phyloP scores from a whole-genome alignment of 2,888 invertebrate genomes.

The Drosophila limbata region DNA sequence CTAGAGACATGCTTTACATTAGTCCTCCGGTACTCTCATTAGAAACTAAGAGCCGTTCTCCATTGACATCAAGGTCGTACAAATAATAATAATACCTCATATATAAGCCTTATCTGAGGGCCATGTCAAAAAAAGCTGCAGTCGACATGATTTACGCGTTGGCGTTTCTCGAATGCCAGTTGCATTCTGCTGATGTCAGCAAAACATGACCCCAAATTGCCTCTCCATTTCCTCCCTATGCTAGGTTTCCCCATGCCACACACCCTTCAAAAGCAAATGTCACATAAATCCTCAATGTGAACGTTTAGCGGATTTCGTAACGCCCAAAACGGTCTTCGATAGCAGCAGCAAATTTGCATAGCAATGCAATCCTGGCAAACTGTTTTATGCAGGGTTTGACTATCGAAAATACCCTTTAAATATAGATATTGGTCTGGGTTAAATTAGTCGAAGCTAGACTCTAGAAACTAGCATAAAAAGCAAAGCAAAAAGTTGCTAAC shows the following conservation, averaged over 20 bases:
- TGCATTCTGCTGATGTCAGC: slow-evolving; percentile 53
- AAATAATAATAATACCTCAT: slow-evolving; percentile 10
- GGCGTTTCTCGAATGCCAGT: slow-evolving; percentile 28
- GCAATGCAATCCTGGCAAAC: slow-evolving; percentile 41
- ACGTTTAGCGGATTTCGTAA: slow-evolving; percentile 34
- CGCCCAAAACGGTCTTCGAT: slow-evolving; percentile 21
- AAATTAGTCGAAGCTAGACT: background rate
- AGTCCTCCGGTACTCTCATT: background rate
- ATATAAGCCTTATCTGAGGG: slow-evolving; percentile 22
- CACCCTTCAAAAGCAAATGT: slow-evolving; percentile 16
- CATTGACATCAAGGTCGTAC: slow-evolving; percentile 9
- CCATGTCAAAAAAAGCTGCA: slow-evolving; percentile 14
- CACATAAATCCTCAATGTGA: slow-evolving; percentile 43
- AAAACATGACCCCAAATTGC: slow-evolving; percentile 72
- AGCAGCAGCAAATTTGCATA: slow-evolving; percentile 51
- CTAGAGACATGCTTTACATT: background rate
- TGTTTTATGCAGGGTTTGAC: slow-evolving; percentile 5
- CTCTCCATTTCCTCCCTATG: background rate
- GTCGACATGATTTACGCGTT: slow-evolving; percentile 55
- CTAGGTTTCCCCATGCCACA: background rate
- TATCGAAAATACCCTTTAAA: slow-evolving; percentile 23
- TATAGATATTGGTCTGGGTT: background rate
- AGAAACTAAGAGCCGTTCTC: background rate
- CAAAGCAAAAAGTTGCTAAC: too few relatives aligned
- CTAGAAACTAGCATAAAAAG: too few relatives aligned